Conservation (phyloP, 2,113 vertebrate genomes). For the Prunella himalayana region DNA sequence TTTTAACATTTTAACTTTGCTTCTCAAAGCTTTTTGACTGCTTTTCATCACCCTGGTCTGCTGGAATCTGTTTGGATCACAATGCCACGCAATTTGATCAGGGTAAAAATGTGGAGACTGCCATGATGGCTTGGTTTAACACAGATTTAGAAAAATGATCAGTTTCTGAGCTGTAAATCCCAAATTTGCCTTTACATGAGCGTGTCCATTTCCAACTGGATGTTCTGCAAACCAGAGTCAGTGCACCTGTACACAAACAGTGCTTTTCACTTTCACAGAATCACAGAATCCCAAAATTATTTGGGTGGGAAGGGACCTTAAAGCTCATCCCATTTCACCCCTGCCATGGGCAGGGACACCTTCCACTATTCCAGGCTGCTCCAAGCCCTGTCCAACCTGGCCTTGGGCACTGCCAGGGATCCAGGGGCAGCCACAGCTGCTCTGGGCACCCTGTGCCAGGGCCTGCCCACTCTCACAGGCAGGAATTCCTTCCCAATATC, state of each 20-base stretch:
- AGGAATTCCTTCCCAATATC: not conserved
- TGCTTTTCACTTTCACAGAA: not conserved
- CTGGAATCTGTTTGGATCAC: not conserved
- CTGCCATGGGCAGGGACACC: not conserved
- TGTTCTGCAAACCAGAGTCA: not conserved
- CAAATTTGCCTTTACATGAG: not conserved
- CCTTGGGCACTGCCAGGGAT: not conserved
- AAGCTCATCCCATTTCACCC: accelerated
- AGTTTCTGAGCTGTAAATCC: not conserved
- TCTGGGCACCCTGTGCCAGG: not conserved
- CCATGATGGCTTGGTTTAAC: not conserved
- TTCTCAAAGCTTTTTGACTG: not conserved
- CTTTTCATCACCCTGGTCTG: not conserved
- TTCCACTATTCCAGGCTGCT: accelerated
- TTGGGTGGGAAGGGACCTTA: not conserved
- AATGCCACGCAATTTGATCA: accelerated
- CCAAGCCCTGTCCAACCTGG: accelerated
- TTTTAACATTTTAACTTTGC: not conserved
- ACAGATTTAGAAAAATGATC: not conserved
- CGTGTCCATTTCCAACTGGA: not conserved
- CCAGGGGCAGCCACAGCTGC: not conserved
- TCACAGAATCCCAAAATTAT: not conserved
- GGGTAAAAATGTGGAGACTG: not conserved
- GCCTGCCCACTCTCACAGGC: accelerated
- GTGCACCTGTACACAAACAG: not conserved